These are phyloP conservation scores for Acanthosepion pharaonis DNA, from an alignment of 2,888 invertebrate genomes.

Conservation along the genomic window DNA sequence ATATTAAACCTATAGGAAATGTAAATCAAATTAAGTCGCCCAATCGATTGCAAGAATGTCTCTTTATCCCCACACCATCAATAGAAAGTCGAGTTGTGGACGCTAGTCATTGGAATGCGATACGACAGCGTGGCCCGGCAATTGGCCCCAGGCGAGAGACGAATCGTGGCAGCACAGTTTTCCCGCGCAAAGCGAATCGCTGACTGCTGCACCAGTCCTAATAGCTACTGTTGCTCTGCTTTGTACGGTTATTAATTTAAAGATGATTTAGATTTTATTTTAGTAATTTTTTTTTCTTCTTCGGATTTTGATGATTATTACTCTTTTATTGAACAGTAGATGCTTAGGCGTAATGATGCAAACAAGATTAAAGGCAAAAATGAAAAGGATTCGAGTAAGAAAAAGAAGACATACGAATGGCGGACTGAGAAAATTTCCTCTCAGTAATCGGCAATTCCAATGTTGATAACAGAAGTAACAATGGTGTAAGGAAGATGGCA, in stretches of 20 bases:
- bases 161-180: not conserved
- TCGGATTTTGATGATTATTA: not conserved
- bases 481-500: not conserved
- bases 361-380: not conserved
- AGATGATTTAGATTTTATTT: not conserved
- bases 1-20: conserved; percentile 33
- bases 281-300: not conserved
- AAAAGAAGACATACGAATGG: not conserved
- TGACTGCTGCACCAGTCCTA: not conserved
- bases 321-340: not conserved
- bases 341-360: not conserved
- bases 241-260: not conserved
- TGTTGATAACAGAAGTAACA: not conserved
- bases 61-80: conserved; percentile 33
- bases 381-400: not conserved
- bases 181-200: not conserved
- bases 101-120: not conserved
- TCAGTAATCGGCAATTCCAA: not conserved
- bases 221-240: not conserved
- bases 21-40: not conserved
- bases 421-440: not conserved
- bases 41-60: not conserved
- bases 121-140: conserved; percentile 3
- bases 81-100: not conserved
- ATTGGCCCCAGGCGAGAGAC: not conserved